Base-by-base conservation (phyloP, 2,113 vertebrate species). In the Oxyura jamaicensis region DNA sequence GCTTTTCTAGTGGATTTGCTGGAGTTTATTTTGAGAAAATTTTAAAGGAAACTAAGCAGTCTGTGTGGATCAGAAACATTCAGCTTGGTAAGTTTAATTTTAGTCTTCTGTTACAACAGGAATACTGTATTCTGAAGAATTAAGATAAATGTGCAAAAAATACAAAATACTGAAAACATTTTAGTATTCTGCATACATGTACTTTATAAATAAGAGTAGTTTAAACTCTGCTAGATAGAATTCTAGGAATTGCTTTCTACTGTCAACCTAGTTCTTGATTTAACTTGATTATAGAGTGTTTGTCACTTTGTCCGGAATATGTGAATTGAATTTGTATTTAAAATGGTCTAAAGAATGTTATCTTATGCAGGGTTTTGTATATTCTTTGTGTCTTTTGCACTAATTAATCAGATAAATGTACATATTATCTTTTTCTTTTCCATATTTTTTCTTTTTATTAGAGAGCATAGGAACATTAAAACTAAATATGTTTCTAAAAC, bases 21-120 rank as follows among this genome's bases (percentile, higher is more conserved):
- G 99, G 99, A 1, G 99, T 99, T 94, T 99, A 99, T 98, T 99
- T 99, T 96, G 99, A 99, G 98, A 99, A 99, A 97, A 99, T 99
- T 94, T 98, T 99, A 59, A 99, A 99, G 96, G 99, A 99, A 98
- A 99, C 98, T 69, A 99, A 99, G 78, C 99, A 99, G 86, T 99
- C 99, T 42, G 99, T 99, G 69, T 99, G 99, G 99, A 98, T 99
- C 96, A 98, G 99, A 91, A 99, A 99, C 96, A 99, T 99, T 97
- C 99, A 99, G 97, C 98, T 99, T 25, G 99, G 99, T 99, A 93
- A 98, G 98, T 97, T 90, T 82, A 11, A 82, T 72, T 88, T 68
- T 58, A 36, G 33, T 75, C 2, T 15, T 82, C 36, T 80, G 6
- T 56, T 79, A 69, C 20, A 82, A 21, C 39, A 55, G 42, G 42